phyloP scores from a whole-genome alignment of 2,888 invertebrate genomes.

The Operophtera brumata region DNA sequence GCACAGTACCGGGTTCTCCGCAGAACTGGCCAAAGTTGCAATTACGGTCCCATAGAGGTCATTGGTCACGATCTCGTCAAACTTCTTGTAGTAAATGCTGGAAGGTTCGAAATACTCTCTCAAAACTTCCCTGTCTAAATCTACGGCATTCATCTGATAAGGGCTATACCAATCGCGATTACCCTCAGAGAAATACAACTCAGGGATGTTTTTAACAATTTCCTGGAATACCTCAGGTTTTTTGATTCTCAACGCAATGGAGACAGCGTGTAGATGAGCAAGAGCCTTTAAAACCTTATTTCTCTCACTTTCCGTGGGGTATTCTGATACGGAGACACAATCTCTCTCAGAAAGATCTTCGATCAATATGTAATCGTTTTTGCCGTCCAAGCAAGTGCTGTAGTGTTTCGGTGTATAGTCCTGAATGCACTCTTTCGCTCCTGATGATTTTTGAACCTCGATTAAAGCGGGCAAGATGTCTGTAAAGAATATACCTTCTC shows the following conservation, averaged over 20 bases:
- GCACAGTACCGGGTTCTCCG: constrained; percentile 44
- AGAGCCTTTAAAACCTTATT: constrained; percentile 44
- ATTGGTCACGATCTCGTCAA: constrained; percentile 37
- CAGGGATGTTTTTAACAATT: constrained; percentile 40
- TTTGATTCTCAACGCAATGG: constrained; percentile 46
- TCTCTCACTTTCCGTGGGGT: constrained; percentile 40
- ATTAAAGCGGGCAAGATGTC: constrained; percentile 44
- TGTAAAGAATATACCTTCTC: constrained; percentile 50
- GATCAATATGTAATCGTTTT: constrained; percentile 52
- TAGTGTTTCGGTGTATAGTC: constrained; percentile 47
- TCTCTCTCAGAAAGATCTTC: constrained; percentile 49
- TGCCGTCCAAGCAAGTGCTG: constrained; percentile 43
- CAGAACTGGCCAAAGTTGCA: constrained; percentile 32
- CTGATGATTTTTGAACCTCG: constrained; percentile 43
- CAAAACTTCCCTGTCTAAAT: constrained; percentile 44
- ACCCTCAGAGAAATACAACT: constrained; percentile 47
- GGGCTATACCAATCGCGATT: constrained; percentile 48
- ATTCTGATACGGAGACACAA: constrained; percentile 37
- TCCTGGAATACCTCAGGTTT: constrained; percentile 43
- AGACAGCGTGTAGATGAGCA: constrained; percentile 59
- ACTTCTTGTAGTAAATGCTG: constrained; percentile 50
- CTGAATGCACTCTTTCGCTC: constrained; percentile 49
- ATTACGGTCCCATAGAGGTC: constrained; percentile 48
- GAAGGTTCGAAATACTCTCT: constrained; percentile 42
- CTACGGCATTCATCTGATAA: constrained; percentile 46